phyloP scores from a whole-genome alignment of 2,888 invertebrate genomes.

The Hypomecis atomaria region DNA sequence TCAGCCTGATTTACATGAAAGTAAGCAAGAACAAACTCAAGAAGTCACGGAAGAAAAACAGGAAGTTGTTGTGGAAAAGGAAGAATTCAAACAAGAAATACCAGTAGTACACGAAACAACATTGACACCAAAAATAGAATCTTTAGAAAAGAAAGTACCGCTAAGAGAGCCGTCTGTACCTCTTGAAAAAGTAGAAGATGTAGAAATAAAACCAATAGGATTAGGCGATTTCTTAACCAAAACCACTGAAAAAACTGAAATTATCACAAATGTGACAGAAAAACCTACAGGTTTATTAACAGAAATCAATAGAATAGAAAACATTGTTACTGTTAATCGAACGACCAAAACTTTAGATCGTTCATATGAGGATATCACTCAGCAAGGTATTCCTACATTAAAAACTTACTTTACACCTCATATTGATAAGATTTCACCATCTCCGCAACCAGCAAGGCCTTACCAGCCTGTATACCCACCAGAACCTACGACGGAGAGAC shows the following conservation, averaged over 20 bases:
- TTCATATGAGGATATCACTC: slow-evolving; percentile 68
- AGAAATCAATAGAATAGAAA: slow-evolving; percentile 76
- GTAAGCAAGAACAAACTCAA: slow-evolving; percentile 39
- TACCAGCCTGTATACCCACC: slow-evolving; percentile 69
- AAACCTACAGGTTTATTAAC: slow-evolving; percentile 66
- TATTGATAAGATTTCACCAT: slow-evolving; percentile 63
- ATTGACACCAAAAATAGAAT: slow-evolving; percentile 38
- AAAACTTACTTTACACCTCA: slow-evolving; percentile 73
- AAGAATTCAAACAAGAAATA: slow-evolving; percentile 42
- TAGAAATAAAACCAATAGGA: slow-evolving; percentile 79
- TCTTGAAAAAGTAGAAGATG: slow-evolving; percentile 76
- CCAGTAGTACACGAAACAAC: slow-evolving; percentile 44
- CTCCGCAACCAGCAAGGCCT: slow-evolving; percentile 65
- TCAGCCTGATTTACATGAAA: slow-evolving; percentile 23
- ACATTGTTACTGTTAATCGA: slow-evolving; percentile 76
- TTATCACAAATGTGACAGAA: slow-evolving; percentile 64
- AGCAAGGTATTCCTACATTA: slow-evolving; percentile 68
- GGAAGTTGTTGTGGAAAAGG: slow-evolving; percentile 41
- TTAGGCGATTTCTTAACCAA: slow-evolving; percentile 70
- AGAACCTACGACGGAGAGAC: slow-evolving; percentile 67
- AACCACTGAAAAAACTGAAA: slow-evolving; percentile 73
- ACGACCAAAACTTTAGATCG: slow-evolving; percentile 76
- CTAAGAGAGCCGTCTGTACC: slow-evolving; percentile 74
- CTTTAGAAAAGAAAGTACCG: slow-evolving; percentile 56
- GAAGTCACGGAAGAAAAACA: slow-evolving; percentile 40